A percentile compares a stretch with the other conserved stretches of the same genome.
Conservation (phyloP, 2,113 vertebrate species). For the Petrocephalus zakoni region DNA sequence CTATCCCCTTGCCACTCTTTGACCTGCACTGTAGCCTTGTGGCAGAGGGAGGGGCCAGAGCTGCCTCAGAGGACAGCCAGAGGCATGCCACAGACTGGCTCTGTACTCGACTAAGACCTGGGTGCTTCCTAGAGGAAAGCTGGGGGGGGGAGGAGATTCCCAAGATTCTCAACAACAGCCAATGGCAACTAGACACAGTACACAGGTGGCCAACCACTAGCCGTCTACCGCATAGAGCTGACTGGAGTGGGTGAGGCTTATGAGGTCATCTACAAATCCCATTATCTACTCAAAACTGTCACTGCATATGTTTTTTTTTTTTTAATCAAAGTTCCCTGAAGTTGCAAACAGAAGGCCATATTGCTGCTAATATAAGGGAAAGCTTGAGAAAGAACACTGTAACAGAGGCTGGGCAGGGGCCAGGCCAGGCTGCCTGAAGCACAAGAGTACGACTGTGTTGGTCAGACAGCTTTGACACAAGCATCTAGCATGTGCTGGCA, state of each 20-base stretch:
- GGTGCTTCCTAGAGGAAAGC: background rate
- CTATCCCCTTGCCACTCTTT: background rate
- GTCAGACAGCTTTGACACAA: background rate
- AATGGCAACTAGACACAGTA: background rate
- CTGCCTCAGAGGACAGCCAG: background rate
- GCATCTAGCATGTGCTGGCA: background rate
- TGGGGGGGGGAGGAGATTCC: background rate
- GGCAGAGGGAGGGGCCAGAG: background rate
- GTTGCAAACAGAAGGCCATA: conserved; percentile 8
- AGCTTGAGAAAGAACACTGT: background rate
- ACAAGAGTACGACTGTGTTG: background rate
- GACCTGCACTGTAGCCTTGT: background rate
- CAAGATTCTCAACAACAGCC: background rate
- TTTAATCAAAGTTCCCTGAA: conserved; percentile 24
- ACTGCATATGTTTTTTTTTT: conserved; percentile 18
- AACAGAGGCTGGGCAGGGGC: background rate
- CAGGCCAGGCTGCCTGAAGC: background rate
- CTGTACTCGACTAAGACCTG: background rate
- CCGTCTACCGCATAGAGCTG: background rate
- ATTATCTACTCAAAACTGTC: background rate
- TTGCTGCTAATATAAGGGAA: background rate
- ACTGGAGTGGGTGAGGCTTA: background rate
- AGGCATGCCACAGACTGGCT: background rate
- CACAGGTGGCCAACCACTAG: background rate
- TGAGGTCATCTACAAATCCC: background rate